Conservation (phyloP, 2,888 invertebrate genomes). For the Pristionchus exspectatus region DNA sequence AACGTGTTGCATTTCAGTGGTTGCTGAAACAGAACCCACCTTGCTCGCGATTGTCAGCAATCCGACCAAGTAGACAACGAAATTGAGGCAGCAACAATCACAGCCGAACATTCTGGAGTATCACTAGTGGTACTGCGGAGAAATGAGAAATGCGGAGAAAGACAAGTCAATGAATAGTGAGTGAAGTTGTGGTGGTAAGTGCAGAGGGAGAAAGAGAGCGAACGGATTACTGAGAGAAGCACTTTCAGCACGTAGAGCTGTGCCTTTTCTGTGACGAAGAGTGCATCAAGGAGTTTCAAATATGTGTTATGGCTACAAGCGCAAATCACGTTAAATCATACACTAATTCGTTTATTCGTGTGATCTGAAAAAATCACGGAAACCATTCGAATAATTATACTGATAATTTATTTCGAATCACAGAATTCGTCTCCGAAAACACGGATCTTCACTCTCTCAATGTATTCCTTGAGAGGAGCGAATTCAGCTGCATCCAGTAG, state of each 20-base stretch:
- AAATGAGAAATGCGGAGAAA: too few relatives aligned
- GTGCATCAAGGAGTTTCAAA: not conserved
- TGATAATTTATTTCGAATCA: not conserved
- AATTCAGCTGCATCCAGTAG: not conserved
- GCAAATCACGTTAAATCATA: too few relatives aligned
- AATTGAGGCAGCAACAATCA: constrained; percentile 1
- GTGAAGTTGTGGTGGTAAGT: not conserved
- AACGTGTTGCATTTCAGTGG: not conserved
- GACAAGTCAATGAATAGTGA: not conserved
- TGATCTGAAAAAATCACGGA: too few relatives aligned
- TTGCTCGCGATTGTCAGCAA: not conserved
- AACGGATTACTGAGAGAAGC: not conserved
- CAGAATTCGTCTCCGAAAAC: constrained; percentile 40
- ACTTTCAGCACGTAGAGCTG: not conserved
- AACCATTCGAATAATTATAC: too few relatives aligned
- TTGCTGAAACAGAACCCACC: not conserved
- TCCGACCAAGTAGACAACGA: not conserved
- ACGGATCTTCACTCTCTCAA: not conserved
- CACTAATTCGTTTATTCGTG: too few relatives aligned
- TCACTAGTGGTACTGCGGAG: too few relatives aligned
- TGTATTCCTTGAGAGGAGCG: constrained; percentile 4
- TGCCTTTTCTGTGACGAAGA: not conserved
- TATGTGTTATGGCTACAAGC: too few relatives aligned
- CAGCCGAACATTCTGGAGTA: not conserved
- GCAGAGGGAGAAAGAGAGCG: not conserved